A percentile compares a stretch with the other conserved stretches of the same genome.
Evolutionary conservation across 2,113 vertebrate genomes (phyloP).

Genomic region (Oncorhynchus tshawytscha): DNA sequence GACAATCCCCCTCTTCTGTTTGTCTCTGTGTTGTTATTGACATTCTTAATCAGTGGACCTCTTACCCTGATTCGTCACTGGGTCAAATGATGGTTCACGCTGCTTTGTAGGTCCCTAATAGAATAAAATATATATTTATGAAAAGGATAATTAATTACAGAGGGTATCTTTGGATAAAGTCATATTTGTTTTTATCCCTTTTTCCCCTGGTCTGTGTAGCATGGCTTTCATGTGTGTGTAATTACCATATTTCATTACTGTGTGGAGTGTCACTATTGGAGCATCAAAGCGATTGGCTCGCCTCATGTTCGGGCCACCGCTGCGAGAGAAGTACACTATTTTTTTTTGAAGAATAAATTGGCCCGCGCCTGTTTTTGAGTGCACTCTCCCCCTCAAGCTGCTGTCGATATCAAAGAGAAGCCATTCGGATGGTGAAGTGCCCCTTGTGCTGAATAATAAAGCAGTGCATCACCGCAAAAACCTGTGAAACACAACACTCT

Average conservation of each 20-base stretch:
- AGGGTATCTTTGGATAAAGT: constrained; percentile 74
- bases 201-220: constrained; percentile 43
- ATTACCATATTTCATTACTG: constrained; percentile 81
- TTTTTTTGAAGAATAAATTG: constrained; percentile 72
- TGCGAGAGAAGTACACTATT: constrained; percentile 69
- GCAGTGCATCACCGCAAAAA: constrained; percentile 77
- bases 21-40: constrained; percentile 7
- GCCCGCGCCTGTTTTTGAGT: constrained; percentile 78
- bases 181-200: constrained; percentile 74
- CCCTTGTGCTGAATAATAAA: constrained; percentile 79
- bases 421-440: constrained; percentile 78
- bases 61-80: constrained; percentile 42
- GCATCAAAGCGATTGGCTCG: constrained; percentile 75
- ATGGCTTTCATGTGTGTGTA: constrained; percentile 74
- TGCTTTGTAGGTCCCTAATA: constrained; percentile 63
- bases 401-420: constrained; percentile 81
- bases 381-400: constrained; percentile 80
- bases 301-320: constrained; percentile 60
- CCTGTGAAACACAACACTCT: constrained; percentile 76
- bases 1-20: not conserved
- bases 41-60: constrained; percentile 65
- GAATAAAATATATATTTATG: constrained; percentile 72
- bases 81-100: constrained; percentile 64
- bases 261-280: constrained; percentile 70
- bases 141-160: constrained; percentile 71